Evolutionary conservation across 2,888 invertebrate genomes (phyloP), one percentile per base, ranked within the genome.

Genomic region (Leucophenga maculata): DNA sequence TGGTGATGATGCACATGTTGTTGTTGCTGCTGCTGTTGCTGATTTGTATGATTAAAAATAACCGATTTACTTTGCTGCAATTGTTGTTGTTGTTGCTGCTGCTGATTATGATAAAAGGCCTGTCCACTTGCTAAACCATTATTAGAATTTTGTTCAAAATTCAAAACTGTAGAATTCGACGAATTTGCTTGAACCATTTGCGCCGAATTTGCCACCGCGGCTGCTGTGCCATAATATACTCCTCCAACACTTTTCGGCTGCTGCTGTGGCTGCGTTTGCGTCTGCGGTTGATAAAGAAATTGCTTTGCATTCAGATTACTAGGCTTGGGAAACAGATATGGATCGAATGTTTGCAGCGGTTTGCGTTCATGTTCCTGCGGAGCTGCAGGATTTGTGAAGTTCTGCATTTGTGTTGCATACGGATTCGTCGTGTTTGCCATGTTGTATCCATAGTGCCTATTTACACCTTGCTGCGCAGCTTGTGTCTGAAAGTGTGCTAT

Each of bases 301-400:
- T 69, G 71, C 66, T 50, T 64, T 11, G 65, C 50, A 18, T 71
- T 73, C 69, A 72, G 14, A 68, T 72, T 72, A 77, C 78, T 75
- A 32, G 86, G 85, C 65, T 88, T 88, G 20, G 80, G 79, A 76
- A 87, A 87, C 44, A 84, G 78, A 72, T 87, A 88, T 16, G 88
- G 86, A 79, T 87, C 88, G 67, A 86, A 87, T 64, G 86, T 85
- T 74, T 86, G 87, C 67, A 88, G 74, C 62, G 85, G 77, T 72
- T 88, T 88, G 32, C 86, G 85, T 14, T 85, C 86, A 22, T 76
- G 73, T 67, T 78, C 75, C 26, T 74, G 67, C 31, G 72, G 44
- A 60, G 50, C 14, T 20, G 32, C 1, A n/a, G 54, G 14, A 26
- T 6, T 69, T 46, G 52, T 64, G 69, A 68, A 69, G 83, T 70